Conservation (phyloP, 1,140 invertebrate genomes). For the Pollicipes pollicipes region DNA sequence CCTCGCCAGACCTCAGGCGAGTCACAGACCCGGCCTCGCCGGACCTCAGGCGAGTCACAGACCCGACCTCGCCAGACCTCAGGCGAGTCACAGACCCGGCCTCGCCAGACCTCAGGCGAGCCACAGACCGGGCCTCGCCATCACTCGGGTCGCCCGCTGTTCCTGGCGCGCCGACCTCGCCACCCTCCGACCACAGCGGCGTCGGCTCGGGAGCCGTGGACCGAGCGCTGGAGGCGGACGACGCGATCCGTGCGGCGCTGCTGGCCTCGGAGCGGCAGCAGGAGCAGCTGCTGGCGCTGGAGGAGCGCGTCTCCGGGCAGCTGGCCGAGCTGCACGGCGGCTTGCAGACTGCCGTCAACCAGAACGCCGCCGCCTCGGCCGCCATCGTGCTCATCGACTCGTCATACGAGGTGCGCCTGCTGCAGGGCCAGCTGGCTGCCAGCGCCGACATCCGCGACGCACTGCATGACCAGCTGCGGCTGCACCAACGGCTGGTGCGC, state of each 20-base stretch:
- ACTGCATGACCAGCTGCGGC: not conserved
- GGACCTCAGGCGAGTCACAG: not conserved
- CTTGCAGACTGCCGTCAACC: not conserved
- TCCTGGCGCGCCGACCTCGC: not conserved
- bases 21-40: not conserved
- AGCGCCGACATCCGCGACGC: not conserved
- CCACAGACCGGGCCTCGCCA: not conserved
- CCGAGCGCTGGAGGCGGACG: not conserved
- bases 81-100: not conserved
- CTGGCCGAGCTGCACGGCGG: not conserved
- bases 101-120: no score
- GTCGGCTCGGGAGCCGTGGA: no score
- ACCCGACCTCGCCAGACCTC: no score
- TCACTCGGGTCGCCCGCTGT: no score
- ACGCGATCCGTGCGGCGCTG: not conserved
- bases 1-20: not conserved
- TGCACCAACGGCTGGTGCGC: not conserved
- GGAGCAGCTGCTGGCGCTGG: not conserved
- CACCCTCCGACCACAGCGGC: no score
- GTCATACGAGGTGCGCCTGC: not conserved
- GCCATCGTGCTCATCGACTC: not conserved
- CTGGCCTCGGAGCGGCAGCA: not conserved
- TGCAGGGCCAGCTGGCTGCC: not conserved
- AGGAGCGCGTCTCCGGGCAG: not conserved
- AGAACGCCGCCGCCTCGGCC: not conserved